Conservation (phyloP, 2,113 vertebrate genomes). For the Rhizomys pruinosus region DNA sequence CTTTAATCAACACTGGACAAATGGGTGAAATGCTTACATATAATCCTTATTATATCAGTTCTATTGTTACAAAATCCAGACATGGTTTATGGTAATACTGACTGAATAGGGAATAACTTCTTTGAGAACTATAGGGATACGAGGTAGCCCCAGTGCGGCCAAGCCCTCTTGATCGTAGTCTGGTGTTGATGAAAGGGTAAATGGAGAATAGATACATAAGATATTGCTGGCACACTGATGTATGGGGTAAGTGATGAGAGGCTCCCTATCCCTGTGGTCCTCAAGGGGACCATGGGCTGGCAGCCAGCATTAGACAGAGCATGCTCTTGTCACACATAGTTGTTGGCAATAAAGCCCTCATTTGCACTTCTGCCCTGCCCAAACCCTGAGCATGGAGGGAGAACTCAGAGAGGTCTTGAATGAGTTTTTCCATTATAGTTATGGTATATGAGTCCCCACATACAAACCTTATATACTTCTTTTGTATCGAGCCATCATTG, state of each 20-base stretch:
- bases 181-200: neutral
- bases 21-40: neutral
- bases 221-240: neutral
- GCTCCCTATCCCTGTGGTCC: too few species aligned
- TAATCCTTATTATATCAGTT: neutral
- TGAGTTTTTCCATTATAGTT: neutral
- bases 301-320: neutral
- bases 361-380: neutral
- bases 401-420: neutral
- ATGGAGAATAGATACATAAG: neutral
- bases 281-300: neutral
- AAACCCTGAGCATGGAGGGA: neutral
- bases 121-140: neutral
- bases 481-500: neutral
- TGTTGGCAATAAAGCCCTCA: neutral
- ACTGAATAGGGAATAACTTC: neutral
- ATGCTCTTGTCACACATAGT: neutral
- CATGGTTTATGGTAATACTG: neutral
- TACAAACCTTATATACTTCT: neutral
- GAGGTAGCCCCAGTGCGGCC: neutral
- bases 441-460: neutral
- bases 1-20: neutral
- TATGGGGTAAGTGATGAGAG: neutral
- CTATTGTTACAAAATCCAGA: conserved; percentile 1
- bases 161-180: neutral